phyloP scores from a whole-genome alignment of 2,113 vertebrate genomes.

The Callipepla californica region DNA sequence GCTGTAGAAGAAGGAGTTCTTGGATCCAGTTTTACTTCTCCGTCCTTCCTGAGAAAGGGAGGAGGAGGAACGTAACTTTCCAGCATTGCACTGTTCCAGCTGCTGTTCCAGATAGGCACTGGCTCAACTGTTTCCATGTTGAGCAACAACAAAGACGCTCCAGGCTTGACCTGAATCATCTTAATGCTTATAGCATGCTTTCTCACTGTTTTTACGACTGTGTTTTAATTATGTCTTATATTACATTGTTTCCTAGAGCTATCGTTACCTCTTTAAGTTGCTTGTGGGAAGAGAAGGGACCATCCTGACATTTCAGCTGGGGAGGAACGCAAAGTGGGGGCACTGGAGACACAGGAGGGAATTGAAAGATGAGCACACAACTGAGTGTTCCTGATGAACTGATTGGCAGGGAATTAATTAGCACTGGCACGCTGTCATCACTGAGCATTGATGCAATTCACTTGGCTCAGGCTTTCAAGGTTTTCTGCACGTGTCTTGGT shows the following conservation, averaged over 20 bases:
- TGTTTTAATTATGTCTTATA: background rate
- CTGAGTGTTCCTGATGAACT: conserved; percentile 27
- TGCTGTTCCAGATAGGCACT: background rate
- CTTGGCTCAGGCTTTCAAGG: background rate
- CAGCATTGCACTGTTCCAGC: background rate
- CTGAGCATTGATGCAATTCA: background rate
- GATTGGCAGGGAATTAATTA: background rate
- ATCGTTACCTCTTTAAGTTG: background rate
- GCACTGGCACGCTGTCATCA: background rate
- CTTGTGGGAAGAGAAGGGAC: background rate
- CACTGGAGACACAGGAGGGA: background rate
- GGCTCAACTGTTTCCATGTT: background rate
- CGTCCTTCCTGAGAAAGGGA: conserved; percentile 33
- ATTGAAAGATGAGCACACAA: background rate
- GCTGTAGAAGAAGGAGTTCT: conserved; percentile 1
- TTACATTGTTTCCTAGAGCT: background rate
- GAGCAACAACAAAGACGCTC: background rate
- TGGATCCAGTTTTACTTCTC: conserved; percentile 19
- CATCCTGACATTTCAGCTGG: background rate
- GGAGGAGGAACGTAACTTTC: background rate
- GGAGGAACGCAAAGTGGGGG: background rate
- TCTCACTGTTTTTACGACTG: background rate
- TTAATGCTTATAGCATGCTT: background rate
- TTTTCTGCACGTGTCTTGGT: background rate
- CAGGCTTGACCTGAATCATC: background rate